phyloP scores from a whole-genome alignment of 1,140 invertebrate genomes.

The Nymphalis io region DNA sequence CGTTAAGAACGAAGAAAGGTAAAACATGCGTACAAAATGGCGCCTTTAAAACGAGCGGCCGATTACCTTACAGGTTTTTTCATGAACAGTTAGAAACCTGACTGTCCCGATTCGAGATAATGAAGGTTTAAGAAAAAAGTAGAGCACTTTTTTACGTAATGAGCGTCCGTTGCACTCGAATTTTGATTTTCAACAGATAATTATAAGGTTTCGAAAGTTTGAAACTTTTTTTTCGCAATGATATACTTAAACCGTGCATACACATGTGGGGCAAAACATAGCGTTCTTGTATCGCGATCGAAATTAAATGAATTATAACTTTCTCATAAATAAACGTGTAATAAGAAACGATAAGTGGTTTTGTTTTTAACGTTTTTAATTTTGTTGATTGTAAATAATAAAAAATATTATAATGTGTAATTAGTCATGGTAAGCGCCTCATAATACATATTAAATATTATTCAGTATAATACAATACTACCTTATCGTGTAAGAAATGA shows the following conservation, averaged over 20 bases:
- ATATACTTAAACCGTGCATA: background rate
- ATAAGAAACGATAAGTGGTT: too few relatives aligned
- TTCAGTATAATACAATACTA: too few relatives aligned
- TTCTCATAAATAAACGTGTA: background rate
- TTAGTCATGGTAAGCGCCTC: too few relatives aligned
- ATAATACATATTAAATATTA: too few relatives aligned
- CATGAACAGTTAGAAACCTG: slow-evolving; percentile 25
- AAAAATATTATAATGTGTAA: too few relatives aligned
- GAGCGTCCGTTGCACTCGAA: slow-evolving; percentile 12
- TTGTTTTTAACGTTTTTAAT: too few relatives aligned
- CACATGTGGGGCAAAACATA: slow-evolving; percentile 5
- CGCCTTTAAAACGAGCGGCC: background rate
- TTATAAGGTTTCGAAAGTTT: slow-evolving; percentile 5
- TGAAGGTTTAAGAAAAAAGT: slow-evolving; percentile 22
- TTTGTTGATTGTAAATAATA: too few relatives aligned
- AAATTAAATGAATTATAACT: background rate
- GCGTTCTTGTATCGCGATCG: background rate
- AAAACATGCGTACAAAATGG: background rate
- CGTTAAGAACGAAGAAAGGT: background rate
- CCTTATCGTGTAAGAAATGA: too few relatives aligned
- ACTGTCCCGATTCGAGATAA: slow-evolving; percentile 9
- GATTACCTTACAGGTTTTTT: slow-evolving; percentile 21
- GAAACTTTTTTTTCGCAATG: slow-evolving; percentile 7
- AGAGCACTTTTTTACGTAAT: slow-evolving; percentile 9
- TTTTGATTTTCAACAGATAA: slow-evolving; percentile 14